Evolutionary conservation across 2,797 vertebrate genomes (phyloP).

Genomic region (Labeo calbasu): DNA sequence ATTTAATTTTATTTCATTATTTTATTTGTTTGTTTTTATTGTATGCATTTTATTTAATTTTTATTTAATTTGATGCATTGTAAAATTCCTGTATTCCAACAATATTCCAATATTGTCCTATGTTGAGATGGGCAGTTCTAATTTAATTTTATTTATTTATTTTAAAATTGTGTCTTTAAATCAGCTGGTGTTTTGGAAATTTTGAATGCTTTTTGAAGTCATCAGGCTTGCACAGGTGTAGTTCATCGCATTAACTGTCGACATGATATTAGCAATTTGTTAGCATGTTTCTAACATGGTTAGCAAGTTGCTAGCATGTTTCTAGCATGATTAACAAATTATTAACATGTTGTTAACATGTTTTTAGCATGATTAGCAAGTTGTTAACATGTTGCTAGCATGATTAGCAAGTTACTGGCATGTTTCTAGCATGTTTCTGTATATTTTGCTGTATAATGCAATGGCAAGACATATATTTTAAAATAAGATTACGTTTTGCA

Average conservation of each 20-base stretch:
- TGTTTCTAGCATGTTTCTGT: too few relatives aligned
- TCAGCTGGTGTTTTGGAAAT: neutral
- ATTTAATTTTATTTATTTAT: neutral
- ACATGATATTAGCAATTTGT: too few relatives aligned
- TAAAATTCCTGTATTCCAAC: too few relatives aligned
- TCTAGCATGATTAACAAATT: too few relatives aligned
- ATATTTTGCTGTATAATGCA: neutral
- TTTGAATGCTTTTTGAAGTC: neutral
- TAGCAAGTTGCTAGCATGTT: too few relatives aligned
- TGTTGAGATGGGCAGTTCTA: too few relatives aligned
- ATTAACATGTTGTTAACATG: too few relatives aligned
- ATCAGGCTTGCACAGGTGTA: neutral
- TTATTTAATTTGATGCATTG: neutral
- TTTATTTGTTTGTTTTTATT: neutral
- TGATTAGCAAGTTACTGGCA: too few relatives aligned
- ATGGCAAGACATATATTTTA: neutral
- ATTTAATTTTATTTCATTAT: neutral
- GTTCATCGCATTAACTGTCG: neutral
- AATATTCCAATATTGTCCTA: neutral
- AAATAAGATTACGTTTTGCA: neutral
- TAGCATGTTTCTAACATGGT: too few relatives aligned
- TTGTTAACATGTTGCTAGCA: too few relatives aligned
- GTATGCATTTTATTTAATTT: neutral
- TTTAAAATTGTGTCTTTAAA: neutral
- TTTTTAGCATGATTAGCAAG: too few relatives aligned